These are phyloP conservation scores for Mesopsocus fuscifrons DNA, from an alignment of 2,888 invertebrate genomes.

Conservation along the genomic window DNA sequence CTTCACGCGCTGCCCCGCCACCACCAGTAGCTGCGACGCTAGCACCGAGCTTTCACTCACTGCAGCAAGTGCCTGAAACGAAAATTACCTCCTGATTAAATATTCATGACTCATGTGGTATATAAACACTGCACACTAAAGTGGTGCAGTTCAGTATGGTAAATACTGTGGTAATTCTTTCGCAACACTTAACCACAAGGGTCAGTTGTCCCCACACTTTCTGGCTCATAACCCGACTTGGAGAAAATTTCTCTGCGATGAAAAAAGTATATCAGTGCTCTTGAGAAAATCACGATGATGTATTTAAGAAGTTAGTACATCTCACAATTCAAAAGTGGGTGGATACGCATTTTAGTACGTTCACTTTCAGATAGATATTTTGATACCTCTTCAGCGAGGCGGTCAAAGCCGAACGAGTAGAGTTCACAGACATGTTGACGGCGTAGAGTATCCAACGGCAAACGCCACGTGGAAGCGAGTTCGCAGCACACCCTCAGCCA, in stretches of 20 bases:
- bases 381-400: constrained; percentile 38
- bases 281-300: constrained; percentile 4
- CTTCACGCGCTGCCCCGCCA: constrained; percentile 65
- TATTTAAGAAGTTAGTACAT: neutral
- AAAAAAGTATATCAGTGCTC: too few species aligned
- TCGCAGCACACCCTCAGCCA: constrained; percentile 58
- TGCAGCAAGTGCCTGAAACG: constrained; percentile 36
- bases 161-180: too few species aligned
- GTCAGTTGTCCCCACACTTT: too few species aligned
- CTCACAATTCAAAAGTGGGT: neutral
- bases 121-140: too few species aligned
- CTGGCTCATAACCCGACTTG: too few species aligned
- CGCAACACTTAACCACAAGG: too few species aligned
- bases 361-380: too few species aligned
- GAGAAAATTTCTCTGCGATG: too few species aligned
- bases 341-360: too few species aligned
- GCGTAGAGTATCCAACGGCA: constrained; percentile 51
- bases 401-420: constrained; percentile 37
- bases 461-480: constrained; percentile 56
- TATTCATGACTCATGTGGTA: too few species aligned
- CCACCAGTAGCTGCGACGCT: constrained; percentile 49
- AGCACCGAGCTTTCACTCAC: constrained; percentile 49
- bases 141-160: too few species aligned
- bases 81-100: too few species aligned
- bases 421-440: constrained; percentile 55